Percentiles rank a stretch among this genome's conserved stretches.
Evolutionary conservation across 1,140 invertebrate species (phyloP).

Genomic region (Drosophila nikananu): DNA sequence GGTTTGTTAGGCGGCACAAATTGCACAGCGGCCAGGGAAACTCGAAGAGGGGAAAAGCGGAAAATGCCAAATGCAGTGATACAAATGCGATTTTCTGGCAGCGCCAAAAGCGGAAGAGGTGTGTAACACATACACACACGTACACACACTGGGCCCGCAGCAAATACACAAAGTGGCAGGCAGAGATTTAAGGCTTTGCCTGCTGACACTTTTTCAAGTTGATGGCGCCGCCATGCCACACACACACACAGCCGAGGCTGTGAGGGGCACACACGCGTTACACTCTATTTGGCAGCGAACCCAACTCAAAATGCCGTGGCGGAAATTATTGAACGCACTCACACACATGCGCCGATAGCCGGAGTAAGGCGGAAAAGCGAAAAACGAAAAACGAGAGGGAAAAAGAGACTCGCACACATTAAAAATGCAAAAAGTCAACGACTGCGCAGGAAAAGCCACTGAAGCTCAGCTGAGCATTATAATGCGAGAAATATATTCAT

Average conservation of each 20-base stretch:
- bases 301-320: slow-evolving; percentile 76
- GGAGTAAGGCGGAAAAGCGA: slow-evolving; percentile 21
- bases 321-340: slow-evolving; percentile 81
- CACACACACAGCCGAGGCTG: background rate
- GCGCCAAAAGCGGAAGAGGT: slow-evolving; percentile 54
- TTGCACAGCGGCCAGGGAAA: slow-evolving; percentile 25
- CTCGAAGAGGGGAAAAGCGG: slow-evolving; percentile 21
- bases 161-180: slow-evolving; percentile 56
- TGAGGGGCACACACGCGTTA: slow-evolving; percentile 54
- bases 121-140: slow-evolving; percentile 35
- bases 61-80: slow-evolving; percentile 77
- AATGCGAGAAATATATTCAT: slow-evolving; percentile 80
- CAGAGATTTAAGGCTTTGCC: slow-evolving; percentile 79
- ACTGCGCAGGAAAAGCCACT: slow-evolving; percentile 78
- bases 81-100: slow-evolving; percentile 76
- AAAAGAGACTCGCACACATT: slow-evolving; percentile 65
- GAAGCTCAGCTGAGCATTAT: slow-evolving; percentile 75
- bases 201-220: slow-evolving; percentile 80
- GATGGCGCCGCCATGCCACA: slow-evolving; percentile 62
- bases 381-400: slow-evolving; percentile 10
- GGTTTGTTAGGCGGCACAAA: slow-evolving; percentile 78
- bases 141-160: background rate
- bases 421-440: slow-evolving; percentile 83
- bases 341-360: slow-evolving; percentile 43
- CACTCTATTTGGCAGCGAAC: slow-evolving; percentile 80